phyloP scores from a whole-genome alignment of 2,797 vertebrate species.

The Halcyon smyrnensis region DNA sequence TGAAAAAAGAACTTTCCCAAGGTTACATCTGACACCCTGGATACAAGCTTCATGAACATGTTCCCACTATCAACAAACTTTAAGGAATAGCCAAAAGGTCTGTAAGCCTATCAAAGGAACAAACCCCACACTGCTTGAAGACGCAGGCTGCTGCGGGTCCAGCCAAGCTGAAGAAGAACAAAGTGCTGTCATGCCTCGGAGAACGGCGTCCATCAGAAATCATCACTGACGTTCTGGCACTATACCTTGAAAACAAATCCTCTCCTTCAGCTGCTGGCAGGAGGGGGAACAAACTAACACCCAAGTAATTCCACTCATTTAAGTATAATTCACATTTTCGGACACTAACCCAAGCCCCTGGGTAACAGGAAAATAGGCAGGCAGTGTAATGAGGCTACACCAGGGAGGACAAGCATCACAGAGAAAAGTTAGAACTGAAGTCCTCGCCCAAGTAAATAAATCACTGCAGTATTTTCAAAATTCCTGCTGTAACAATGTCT shows the following conservation, averaged over 20 bases:
- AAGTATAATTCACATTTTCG: background rate
- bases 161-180: background rate
- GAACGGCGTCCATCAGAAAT: background rate
- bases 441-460: background rate
- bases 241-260: background rate
- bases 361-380: background rate
- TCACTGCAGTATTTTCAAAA: background rate
- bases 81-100: background rate
- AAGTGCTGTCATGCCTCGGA: background rate
- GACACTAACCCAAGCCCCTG: background rate
- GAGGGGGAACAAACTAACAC: background rate
- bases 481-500: background rate
- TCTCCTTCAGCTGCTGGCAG: background rate
- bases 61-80: background rate
- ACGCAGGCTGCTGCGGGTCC: background rate
- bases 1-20: background rate
- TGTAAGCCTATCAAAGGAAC: background rate
- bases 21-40: background rate
- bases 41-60: background rate
- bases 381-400: fast-evolving
- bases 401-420: background rate
- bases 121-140: background rate
- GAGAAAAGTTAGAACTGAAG: background rate
- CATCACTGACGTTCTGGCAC: background rate
- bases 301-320: background rate